phyloP scores from a whole-genome alignment of 2,888 invertebrate species.

The Suillia variegata region DNA sequence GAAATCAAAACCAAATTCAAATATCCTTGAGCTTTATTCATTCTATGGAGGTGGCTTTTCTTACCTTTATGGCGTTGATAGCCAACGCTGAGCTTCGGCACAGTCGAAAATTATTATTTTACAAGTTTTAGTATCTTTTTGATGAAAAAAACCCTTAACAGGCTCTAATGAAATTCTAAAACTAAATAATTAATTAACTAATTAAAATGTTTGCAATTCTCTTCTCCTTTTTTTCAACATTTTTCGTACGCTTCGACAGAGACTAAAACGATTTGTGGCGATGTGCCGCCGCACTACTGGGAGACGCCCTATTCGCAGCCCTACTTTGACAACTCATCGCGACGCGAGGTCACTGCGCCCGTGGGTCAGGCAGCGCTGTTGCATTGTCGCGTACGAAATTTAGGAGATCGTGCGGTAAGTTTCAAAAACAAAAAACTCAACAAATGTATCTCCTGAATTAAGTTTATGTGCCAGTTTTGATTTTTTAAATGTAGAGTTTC shows the following conservation, averaged over 20 bases:
- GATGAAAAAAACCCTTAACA: no score
- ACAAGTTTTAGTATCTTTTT: no score
- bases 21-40: no score
- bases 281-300: conserved; percentile 61
- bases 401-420: conserved; percentile 88
- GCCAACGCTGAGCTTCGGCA: no score
- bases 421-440: neutral
- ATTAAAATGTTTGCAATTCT: conserved; percentile 8
- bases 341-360: conserved; percentile 82
- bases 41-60: no score
- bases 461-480: neutral
- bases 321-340: conserved; percentile 87
- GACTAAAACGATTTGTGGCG: conserved; percentile 57
- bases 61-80: no score
- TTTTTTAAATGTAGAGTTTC: no score
- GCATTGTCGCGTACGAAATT: conserved; percentile 83
- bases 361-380: conserved; percentile 86
- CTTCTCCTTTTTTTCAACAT: neutral
- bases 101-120: no score
- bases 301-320: conserved; percentile 77
- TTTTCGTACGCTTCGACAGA: no score
- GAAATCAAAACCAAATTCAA: no score
- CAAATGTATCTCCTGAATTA: neutral
- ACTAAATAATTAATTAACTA: conserved; percentile 16
- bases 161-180: no score